A percentile compares a stretch with the other conserved stretches of the same genome.
Evolutionary conservation across 2,797 vertebrate genomes (phyloP).

Genomic region (Iguana delicatissima): DNA sequence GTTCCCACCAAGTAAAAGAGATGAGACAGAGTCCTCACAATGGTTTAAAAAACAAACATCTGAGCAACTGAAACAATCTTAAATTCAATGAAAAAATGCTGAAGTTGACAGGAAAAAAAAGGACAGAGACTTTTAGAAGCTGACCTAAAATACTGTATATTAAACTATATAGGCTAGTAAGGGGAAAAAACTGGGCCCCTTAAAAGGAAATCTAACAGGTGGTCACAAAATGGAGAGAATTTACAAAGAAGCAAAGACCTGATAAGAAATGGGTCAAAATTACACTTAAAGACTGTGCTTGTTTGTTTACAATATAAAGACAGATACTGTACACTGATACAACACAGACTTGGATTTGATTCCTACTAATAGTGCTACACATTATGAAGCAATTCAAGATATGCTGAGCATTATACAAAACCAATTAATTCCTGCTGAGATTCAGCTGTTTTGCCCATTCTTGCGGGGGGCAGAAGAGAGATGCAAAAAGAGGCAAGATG

Average conservation of each 20-base stretch:
- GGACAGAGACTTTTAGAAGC: background rate
- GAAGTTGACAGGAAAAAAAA: background rate
- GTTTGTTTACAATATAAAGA: background rate
- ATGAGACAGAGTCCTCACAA: background rate
- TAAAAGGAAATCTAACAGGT: background rate
- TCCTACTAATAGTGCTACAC: background rate
- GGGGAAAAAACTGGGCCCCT: too few species aligned
- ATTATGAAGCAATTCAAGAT: conserved; percentile 17
- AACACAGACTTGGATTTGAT: background rate
- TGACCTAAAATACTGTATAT: background rate
- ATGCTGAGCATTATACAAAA: background rate
- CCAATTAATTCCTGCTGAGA: background rate
- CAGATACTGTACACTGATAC: background rate
- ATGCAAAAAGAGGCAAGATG: background rate
- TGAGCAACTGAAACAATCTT: background rate
- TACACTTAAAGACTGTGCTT: background rate
- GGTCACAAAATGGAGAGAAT: background rate
- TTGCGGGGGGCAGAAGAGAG: background rate
- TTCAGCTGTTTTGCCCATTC: background rate
- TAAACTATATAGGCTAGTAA: background rate
- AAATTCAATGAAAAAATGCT: background rate
- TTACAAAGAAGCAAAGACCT: background rate
- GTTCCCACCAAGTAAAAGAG: background rate
- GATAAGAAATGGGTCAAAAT: background rate
- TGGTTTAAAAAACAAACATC: too few species aligned